A percentile compares a stretch with the other conserved stretches of the same genome.
Evolutionary conservation across 2,113 vertebrate genomes (phyloP).

Genomic region (Phrynosoma platyrhinos): DNA sequence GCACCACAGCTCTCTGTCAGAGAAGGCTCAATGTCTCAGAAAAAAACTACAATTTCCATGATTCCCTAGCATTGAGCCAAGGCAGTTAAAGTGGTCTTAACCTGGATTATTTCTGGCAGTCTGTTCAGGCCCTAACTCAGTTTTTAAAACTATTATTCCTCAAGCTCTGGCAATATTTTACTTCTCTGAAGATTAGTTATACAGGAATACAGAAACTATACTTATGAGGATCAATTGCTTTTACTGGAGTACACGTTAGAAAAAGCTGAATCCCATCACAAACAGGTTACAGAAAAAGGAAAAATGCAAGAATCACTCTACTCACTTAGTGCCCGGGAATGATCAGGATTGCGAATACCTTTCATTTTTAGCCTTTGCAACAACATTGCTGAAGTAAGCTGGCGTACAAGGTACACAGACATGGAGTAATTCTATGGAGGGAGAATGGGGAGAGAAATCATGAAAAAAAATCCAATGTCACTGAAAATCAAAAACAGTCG

Average conservation of each 20-base stretch:
- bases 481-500: neutral
- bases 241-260: neutral
- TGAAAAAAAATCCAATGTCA: neutral
- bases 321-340: conserved; percentile 97
- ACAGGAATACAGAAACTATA: neutral
- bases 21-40: too few species aligned
- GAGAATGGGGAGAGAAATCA: conserved; percentile 41
- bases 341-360: conserved; percentile 97
- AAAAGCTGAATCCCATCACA: neutral
- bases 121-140: too few species aligned
- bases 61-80: too few species aligned
- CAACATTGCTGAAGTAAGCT: conserved; percentile 93
- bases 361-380: conserved; percentile 96
- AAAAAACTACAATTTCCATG: too few species aligned
- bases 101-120: too few species aligned
- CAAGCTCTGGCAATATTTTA: too few species aligned
- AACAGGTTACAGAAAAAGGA: neutral
- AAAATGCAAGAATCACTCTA: conserved; percentile 41
- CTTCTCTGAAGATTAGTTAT: too few species aligned
- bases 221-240: neutral
- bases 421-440: conserved; percentile 92
- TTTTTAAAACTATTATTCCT: too few species aligned
- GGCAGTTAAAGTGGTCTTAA: too few species aligned
- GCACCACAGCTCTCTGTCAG: too few species aligned
- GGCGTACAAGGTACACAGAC: conserved; percentile 96